Percentiles rank a stretch among this genome's conserved stretches.
phyloP scores from a whole-genome alignment of 2,888 invertebrate genomes.

The Drymonia ruficornis region DNA sequence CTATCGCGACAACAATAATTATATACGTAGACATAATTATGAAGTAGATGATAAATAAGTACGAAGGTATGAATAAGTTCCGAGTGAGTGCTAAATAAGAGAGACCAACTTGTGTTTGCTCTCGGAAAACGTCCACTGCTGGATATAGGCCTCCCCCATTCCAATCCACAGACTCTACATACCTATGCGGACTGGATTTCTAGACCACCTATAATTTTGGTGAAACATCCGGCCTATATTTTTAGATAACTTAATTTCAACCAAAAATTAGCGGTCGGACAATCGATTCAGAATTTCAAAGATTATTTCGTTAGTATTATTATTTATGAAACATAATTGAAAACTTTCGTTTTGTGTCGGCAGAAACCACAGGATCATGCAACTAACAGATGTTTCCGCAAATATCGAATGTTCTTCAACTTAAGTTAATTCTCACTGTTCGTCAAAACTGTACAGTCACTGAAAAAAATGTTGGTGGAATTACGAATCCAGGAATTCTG shows the following conservation, averaged over 20 bases:
- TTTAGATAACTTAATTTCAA: neutral
- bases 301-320: constrained; percentile 1
- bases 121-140: too few species aligned
- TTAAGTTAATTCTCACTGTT: constrained; percentile 39
- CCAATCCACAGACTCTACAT: too few species aligned
- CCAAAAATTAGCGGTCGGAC: neutral
- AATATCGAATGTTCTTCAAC: constrained; percentile 30
- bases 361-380: constrained; percentile 42
- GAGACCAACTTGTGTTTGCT: too few species aligned
- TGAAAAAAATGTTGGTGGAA: constrained; percentile 10
- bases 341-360: constrained; percentile 25
- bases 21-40: too few species aligned
- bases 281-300: constrained; percentile 5
- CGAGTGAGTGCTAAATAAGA: too few species aligned
- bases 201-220: too few species aligned
- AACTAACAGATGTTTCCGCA: constrained; percentile 44
- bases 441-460: constrained; percentile 25
- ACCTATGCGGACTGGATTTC: too few species aligned
- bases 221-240: neutral
- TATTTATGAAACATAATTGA: constrained; percentile 12
- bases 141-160: too few species aligned
- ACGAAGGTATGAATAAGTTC: too few species aligned
- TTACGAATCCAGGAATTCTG: too few species aligned
- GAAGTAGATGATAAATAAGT: too few species aligned
- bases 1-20: too few species aligned